These are phyloP conservation scores for Carposina sasakii DNA, from an alignment of 1,140 invertebrate species.

Conservation along the genomic window DNA sequence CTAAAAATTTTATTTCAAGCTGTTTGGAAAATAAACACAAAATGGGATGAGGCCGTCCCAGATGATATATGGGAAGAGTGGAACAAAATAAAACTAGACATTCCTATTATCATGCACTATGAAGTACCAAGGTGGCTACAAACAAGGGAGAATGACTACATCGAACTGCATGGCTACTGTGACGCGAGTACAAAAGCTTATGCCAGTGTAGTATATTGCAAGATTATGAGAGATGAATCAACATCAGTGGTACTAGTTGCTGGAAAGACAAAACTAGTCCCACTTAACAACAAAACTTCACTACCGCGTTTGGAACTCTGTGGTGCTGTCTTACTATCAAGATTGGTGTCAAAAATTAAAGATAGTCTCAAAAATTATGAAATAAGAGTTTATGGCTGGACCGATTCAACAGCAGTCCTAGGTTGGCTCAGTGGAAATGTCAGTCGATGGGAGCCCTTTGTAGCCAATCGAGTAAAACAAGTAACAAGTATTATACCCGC, in stretches of 20 bases:
- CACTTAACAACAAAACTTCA: conserved; percentile 28
- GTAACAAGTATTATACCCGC: conserved; percentile 26
- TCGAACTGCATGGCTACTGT: conserved; percentile 42
- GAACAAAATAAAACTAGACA: not conserved
- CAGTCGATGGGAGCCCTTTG: conserved; percentile 20
- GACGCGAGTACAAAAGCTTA: conserved; percentile 46
- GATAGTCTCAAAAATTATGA: not conserved
- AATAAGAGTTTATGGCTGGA: conserved; percentile 24
- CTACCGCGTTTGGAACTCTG: conserved; percentile 42
- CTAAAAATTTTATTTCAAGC: conserved; percentile 61
- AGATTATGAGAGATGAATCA: conserved; percentile 3
- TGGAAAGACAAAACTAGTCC: conserved; percentile 19
- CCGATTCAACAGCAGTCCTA: conserved; percentile 35
- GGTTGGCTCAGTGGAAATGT: conserved; percentile 28
- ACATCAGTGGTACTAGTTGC: conserved; percentile 12
- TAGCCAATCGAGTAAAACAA: conserved; percentile 35
- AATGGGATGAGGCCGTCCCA: conserved; percentile 44
- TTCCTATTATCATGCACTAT: too few relatives aligned
- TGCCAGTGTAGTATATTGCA: conserved; percentile 41
- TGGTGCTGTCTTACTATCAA: conserved; percentile 29
- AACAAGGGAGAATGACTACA: conserved; percentile 10
- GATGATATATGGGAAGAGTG: conserved; percentile 4
- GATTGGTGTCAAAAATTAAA: conserved; percentile 11
- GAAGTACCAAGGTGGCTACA: too few relatives aligned
- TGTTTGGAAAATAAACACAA: conserved; percentile 38